phyloP scores from a whole-genome alignment of 2,797 vertebrate species.

The Pseudochirops cupreus region DNA sequence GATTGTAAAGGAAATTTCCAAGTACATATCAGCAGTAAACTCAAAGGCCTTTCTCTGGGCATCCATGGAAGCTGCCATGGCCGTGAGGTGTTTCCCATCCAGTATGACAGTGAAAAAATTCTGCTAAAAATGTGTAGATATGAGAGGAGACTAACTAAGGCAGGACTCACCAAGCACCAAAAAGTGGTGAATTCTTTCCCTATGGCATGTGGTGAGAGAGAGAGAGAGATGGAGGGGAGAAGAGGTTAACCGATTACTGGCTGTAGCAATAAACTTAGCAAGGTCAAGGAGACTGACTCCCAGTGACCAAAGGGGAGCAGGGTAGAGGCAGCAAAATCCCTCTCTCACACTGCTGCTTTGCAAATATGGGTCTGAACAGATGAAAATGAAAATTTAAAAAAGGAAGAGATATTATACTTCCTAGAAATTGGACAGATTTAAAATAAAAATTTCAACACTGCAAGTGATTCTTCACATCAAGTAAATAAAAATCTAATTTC shows the following conservation, averaged over 20 bases:
- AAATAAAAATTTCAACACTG: conserved; percentile 52
- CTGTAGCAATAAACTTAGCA: neutral
- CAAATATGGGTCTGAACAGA: conserved; percentile 12
- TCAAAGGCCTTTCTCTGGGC: conserved; percentile 44
- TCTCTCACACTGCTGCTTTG: conserved; percentile 23
- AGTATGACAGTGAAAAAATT: conserved; percentile 34
- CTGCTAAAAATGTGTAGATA: conserved; percentile 11
- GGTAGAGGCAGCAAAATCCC: neutral
- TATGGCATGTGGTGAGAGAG: conserved; percentile 16
- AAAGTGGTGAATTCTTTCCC: neutral
- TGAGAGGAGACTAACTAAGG: conserved; percentile 40
- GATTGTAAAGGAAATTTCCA: conserved; percentile 50
- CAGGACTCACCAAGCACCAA: conserved; percentile 14
- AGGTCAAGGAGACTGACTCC: neutral
- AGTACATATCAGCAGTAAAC: neutral
- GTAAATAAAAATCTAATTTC: conserved; percentile 45
- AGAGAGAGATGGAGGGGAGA: conserved; percentile 16
- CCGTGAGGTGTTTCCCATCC: conserved; percentile 38
- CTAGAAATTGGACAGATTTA: conserved; percentile 45
- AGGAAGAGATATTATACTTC: conserved; percentile 9
- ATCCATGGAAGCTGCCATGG: conserved; percentile 57
- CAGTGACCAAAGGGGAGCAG: neutral
- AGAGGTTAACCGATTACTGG: neutral
- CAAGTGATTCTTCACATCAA: conserved; percentile 49
- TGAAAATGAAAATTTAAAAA: neutral